Percentiles rank a stretch among this genome's conserved stretches.
Evolutionary conservation across 2,888 invertebrate genomes (phyloP).

Genomic region (Macrosiphum euphorbiae): DNA sequence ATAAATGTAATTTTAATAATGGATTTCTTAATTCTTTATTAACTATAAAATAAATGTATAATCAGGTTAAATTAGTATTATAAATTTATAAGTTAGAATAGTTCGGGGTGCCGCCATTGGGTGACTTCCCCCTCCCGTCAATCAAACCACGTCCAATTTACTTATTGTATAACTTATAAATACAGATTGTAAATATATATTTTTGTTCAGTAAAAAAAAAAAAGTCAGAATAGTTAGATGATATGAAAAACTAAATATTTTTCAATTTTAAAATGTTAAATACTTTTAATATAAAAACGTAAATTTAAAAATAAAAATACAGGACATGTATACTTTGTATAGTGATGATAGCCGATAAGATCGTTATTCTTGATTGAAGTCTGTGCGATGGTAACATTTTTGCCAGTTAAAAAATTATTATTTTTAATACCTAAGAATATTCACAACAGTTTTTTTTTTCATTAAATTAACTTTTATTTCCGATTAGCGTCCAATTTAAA

Average conservation of each 20-base stretch:
- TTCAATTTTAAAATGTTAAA: neutral
- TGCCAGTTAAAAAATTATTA: neutral
- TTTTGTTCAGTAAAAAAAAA: no score
- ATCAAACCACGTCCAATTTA: no score
- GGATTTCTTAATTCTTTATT: neutral
- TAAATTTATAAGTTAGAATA: no score
- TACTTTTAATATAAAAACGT: neutral
- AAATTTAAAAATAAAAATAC: neutral
- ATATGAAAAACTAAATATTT: neutral
- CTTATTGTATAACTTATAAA: no score
- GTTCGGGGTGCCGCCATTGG: no score
- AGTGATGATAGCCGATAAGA: neutral
- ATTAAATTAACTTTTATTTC: neutral
- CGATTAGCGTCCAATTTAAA: neutral
- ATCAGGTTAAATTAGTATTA: neutral
- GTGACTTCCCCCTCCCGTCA: no score
- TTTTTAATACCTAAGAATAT: neutral
- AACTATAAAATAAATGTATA: neutral
- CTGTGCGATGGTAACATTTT: neutral
- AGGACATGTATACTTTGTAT: no score
- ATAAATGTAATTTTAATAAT: neutral
- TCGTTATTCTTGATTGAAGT: neutral
- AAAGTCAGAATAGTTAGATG: neutral
- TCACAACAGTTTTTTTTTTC: neutral
- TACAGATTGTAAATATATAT: no score